A percentile compares a stretch with the other conserved stretches of the same genome.
Evolutionary conservation across 2,797 vertebrate species (phyloP).

Genomic region (Paratrypauchen microcephalus): DNA sequence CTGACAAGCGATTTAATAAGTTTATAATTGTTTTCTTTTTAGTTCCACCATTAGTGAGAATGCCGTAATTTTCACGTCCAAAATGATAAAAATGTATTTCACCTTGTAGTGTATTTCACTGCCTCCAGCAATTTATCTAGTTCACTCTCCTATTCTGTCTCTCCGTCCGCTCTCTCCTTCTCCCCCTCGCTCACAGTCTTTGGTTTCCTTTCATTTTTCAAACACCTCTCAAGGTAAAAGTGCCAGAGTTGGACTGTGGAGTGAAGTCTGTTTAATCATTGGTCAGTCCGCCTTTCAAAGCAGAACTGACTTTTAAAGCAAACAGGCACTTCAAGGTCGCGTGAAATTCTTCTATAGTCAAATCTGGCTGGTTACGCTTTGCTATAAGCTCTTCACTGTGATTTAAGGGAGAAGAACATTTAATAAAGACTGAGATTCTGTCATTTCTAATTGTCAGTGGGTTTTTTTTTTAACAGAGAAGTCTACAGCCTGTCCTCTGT

Average conservation of each 20-base stretch:
- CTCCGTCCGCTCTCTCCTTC: slow-evolving; percentile 3
- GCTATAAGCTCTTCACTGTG: slow-evolving; percentile 13
- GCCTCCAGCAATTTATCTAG: slow-evolving; percentile 44
- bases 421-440: neutral
- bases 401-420: neutral
- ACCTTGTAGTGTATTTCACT: neutral
- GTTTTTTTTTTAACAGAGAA: too few species aligned
- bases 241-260: slow-evolving; percentile 5
- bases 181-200: neutral
- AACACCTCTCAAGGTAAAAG: slow-evolving; percentile 17
- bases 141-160: neutral
- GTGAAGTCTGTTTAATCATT: neutral
- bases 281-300: slow-evolving; percentile 3
- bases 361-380: slow-evolving; percentile 40
- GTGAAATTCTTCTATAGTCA: slow-evolving; percentile 28
- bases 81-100: neutral
- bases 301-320: neutral
- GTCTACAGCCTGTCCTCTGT: too few species aligned
- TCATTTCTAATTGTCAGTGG: too few species aligned
- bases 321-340: neutral
- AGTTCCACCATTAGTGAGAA: neutral
- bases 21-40: neutral
- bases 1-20: too few species aligned
- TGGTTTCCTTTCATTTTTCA: slow-evolving; percentile 30
- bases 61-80: neutral